Evolutionary conservation across 2,113 vertebrate species (phyloP), one percentile per base, ranked within the genome.

Genomic region (Paracyprichromis sp.): DNA sequence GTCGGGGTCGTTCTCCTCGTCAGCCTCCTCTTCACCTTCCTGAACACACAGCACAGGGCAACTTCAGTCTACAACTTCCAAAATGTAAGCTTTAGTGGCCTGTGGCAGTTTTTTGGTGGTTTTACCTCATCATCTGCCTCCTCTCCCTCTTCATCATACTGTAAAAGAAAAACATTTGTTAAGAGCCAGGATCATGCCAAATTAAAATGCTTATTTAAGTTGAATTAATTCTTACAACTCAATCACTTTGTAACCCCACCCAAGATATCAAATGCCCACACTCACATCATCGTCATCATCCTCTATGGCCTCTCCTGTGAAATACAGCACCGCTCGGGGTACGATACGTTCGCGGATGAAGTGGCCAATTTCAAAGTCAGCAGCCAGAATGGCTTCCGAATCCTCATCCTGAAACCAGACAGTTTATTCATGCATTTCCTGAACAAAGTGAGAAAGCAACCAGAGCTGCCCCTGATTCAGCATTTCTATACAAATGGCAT

Each of bases 111-210:
- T 43, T 16, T 21, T 13, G 19, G 31, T 11, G 12, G 24, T 36
- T 85, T 88, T 66, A 99, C 98, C 98, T 99, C 99, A 94, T 99
- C 98, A 88, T 99, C 99, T 4, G 98, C 99, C 94, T 99, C 99
- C 96, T 99, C 99, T 69, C 98, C 99, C 93, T 99, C 99, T 95
- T 99, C 98, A 94, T 99, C 99, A 87, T 99, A 99, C 99, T 99
- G 94, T 14, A 91, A 95, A 40, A 52, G 0, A 82, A 47, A 13
- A 69, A 14, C 9, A 29, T 29, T 21, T 29, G 24, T 43, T 29
- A 3, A 47, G 56, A 29, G 12, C 19, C 61, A 66, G 40, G 69
- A 11, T 76, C 40, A 29, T 2, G 40, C 14, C 9, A 26, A 47
- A 73, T 29, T 26, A 63, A 63, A 63, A 36, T 5, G 1, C 17